Percentiles rank a stretch among this genome's conserved stretches.
Evolutionary conservation across 2,888 invertebrate genomes (phyloP).

Genomic region (Eugnorisma glareosa): DNA sequence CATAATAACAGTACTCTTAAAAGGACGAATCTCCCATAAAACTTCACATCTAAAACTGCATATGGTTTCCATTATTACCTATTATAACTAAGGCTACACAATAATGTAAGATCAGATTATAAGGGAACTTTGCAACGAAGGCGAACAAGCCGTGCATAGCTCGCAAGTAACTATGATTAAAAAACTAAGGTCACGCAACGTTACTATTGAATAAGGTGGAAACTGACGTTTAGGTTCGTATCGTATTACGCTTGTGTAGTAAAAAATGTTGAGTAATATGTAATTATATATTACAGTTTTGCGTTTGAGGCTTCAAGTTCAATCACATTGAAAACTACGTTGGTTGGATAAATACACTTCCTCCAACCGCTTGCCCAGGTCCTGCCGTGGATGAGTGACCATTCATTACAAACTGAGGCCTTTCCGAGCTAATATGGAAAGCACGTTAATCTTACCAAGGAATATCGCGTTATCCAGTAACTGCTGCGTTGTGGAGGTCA

Average conservation of each 20-base stretch:
- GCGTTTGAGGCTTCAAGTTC: conserved; percentile 25
- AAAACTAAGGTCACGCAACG: conserved; percentile 60
- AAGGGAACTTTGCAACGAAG: conserved; percentile 41
- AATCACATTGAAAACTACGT: conserved; percentile 30
- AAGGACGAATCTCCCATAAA: conserved; percentile 28
- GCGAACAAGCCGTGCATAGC: conserved; percentile 36
- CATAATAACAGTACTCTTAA: conserved; percentile 10
- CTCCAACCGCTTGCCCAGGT: background rate
- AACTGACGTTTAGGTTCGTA: conserved; percentile 23
- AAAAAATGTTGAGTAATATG: conserved; percentile 46
- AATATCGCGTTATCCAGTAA: background rate
- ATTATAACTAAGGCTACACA: conserved; percentile 36
- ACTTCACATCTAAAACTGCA: background rate
- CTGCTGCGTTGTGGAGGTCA: background rate
- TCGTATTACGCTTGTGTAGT: conserved; percentile 40
- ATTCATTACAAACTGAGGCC: background rate
- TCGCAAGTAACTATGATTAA: conserved; percentile 46
- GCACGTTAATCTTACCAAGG: background rate
- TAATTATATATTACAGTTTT: conserved; percentile 12
- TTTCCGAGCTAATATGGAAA: background rate
- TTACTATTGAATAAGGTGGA: conserved; percentile 49
- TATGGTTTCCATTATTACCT: conserved; percentile 21
- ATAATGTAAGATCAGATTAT: conserved; percentile 10
- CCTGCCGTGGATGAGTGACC: background rate
- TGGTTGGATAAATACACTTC: background rate